Percentiles rank a stretch among this genome's conserved stretches.
Evolutionary conservation across 2,797 vertebrate genomes (phyloP).

Genomic region (Cryptoblepharus egeriae): DNA sequence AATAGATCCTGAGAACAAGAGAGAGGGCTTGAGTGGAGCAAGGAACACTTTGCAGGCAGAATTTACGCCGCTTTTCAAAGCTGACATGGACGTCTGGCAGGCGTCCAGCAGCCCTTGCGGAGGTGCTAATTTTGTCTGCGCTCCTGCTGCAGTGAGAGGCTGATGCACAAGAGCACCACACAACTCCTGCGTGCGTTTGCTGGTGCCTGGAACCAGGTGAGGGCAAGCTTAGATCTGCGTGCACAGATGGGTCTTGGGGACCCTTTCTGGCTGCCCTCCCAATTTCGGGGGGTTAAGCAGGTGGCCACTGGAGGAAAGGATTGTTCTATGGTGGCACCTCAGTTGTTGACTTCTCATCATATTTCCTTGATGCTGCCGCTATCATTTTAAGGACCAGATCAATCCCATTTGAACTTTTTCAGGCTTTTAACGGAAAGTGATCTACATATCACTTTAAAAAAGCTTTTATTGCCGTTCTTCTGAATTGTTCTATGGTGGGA

Average conservation of each 20-base stretch:
- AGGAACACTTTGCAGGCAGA: not conserved
- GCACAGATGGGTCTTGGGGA: too few species aligned
- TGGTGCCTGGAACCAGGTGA: too few species aligned
- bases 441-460: not conserved
- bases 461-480: not conserved
- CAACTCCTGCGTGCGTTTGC: not conserved
- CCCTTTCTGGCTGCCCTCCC: too few species aligned
- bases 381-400: too few species aligned
- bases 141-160: not conserved
- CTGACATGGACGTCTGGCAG: not conserved
- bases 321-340: too few species aligned
- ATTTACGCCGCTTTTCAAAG: not conserved
- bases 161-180: not conserved
- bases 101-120: not conserved
- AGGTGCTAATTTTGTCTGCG: not conserved
- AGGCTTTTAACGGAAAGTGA: not conserved
- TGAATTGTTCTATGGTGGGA: not conserved
- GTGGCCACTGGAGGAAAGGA: too few species aligned
- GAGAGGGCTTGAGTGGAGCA: not conserved
- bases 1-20: conserved; percentile 4
- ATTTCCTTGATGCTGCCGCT: too few species aligned
- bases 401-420: too few species aligned
- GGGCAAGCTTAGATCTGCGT: too few species aligned
- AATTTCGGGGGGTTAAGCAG: too few species aligned
- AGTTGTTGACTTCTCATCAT: too few species aligned